These are phyloP conservation scores for Prunella fulvescens DNA, from an alignment of 2,113 vertebrate genomes.

Conservation along the genomic window DNA sequence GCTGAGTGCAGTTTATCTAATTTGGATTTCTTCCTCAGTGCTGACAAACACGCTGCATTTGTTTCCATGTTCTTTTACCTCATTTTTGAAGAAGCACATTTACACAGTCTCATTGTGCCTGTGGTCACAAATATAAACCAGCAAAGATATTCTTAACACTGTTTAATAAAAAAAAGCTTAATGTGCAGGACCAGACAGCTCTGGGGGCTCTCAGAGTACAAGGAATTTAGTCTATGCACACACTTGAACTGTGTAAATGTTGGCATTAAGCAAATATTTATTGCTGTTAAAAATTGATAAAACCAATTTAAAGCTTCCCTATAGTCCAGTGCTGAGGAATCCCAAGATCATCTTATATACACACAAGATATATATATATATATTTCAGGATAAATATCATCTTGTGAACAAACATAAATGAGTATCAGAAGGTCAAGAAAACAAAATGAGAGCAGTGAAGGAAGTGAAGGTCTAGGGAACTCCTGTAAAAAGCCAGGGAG, in stretches of 20 bases:
- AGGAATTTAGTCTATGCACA: neutral
- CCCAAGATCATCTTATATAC: neutral
- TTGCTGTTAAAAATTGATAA: neutral
- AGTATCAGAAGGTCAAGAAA: neutral
- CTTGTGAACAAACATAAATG: neutral
- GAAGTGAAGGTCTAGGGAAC: neutral
- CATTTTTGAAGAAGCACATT: neutral
- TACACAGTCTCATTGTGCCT: neutral
- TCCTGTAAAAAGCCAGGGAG: neutral
- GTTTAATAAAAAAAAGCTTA: neutral
- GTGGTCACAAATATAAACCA: neutral
- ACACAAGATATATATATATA: neutral
- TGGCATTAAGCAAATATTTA: neutral
- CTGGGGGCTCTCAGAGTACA: neutral
- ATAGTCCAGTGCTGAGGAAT: neutral
- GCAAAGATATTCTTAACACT: neutral
- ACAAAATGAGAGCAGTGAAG: neutral
- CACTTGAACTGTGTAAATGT: neutral
- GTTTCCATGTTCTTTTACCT: rapidly evolving
- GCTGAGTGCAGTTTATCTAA: neutral
- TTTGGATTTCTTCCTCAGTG: neutral
- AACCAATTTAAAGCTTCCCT: neutral
- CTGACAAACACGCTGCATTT: neutral
- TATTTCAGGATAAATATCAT: neutral
- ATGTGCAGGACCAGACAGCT: neutral